phyloP scores from a whole-genome alignment of 2,113 vertebrate genomes.

The Malurus cyaneus region DNA sequence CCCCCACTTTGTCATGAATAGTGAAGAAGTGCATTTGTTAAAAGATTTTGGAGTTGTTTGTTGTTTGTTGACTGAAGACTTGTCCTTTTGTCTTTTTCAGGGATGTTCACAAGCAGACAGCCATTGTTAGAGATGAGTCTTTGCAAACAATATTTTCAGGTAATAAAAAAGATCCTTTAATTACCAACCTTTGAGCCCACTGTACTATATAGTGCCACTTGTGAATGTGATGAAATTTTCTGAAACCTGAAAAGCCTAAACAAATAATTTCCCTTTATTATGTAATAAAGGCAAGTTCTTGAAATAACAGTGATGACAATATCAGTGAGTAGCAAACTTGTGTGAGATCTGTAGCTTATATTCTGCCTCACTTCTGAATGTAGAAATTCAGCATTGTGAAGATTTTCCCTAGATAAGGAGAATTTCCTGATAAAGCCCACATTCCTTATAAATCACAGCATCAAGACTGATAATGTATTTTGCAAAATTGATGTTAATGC shows the following conservation, averaged over 20 bases:
- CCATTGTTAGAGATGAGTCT: conserved; percentile 92
- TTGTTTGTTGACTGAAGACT: background rate
- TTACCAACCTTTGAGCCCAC: background rate
- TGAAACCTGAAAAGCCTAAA: background rate
- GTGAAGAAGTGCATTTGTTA: background rate
- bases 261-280: background rate
- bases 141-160: conserved; percentile 90
- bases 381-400: background rate
- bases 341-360: background rate
- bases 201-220: background rate
- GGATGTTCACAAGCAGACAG: conserved; percentile 90
- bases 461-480: background rate
- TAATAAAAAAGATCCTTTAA: conserved; percentile 54
- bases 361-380: background rate
- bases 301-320: background rate
- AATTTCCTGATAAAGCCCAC: background rate
- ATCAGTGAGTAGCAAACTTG: background rate
- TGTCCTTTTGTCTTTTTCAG: conserved; percentile 65
- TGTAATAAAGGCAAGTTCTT: background rate
- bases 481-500: background rate
- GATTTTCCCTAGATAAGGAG: background rate
- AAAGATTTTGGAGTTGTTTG: background rate
- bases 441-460: background rate
- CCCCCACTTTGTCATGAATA: background rate
- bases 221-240: background rate